Conservation (phyloP, 2,888 invertebrate genomes). For the Morpho achilles region DNA sequence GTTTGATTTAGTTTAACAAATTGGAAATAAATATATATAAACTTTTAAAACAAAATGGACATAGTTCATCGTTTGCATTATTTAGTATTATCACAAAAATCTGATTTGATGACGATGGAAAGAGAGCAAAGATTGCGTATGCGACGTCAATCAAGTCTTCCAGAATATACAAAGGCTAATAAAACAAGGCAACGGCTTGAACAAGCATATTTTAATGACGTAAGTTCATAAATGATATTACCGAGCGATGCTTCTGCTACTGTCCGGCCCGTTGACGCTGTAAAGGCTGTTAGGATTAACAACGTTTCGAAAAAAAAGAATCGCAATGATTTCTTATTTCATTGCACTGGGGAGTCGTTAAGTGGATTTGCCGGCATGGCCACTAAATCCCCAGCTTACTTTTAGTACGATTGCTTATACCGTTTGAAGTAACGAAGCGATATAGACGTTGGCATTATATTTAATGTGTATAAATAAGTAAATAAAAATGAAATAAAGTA, state of each 20-base stretch:
- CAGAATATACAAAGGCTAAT: conserved; percentile 66
- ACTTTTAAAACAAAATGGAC: conserved; percentile 50
- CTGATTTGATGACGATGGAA: conserved; percentile 74
- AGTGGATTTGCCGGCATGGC: conserved; percentile 7
- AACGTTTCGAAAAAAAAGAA: no score
- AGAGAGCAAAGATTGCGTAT: conserved; percentile 69
- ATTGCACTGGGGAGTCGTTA: conserved; percentile 4
- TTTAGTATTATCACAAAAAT: conserved; percentile 72
- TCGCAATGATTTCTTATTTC: conserved; percentile 2
- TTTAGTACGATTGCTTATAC: conserved; percentile 5
- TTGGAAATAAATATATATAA: neutral
- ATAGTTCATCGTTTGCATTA: conserved; percentile 73
- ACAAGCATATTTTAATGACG: conserved; percentile 70
- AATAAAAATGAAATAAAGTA: no score
- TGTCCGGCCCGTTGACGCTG: no score
- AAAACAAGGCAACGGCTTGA: conserved; percentile 63
- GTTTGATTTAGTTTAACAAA: no score
- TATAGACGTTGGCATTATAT: neutral
- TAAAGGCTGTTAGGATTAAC: neutral
- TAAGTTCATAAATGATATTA: conserved; percentile 41
- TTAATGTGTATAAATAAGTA: neutral
- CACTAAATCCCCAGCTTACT: conserved; percentile 1
- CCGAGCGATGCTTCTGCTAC: no score
- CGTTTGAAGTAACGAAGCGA: conserved; percentile 1
- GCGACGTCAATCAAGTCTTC: conserved; percentile 70